Base-by-base conservation (phyloP, 2,888 invertebrate genomes). In the Volucella bombylans region DNA sequence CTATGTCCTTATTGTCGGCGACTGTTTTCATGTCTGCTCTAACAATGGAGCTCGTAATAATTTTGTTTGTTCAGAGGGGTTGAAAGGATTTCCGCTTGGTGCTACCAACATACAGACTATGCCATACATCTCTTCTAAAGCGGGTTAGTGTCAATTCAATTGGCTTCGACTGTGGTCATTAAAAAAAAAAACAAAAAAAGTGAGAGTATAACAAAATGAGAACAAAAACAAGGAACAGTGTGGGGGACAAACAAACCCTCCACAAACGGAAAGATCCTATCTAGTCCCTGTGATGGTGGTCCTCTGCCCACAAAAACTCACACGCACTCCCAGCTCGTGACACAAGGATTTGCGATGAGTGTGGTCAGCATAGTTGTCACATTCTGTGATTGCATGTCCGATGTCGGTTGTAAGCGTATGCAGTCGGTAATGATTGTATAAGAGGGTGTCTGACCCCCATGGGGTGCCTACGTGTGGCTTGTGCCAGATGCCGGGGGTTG, bases 81-180 rank as follows among this genome's bases (percentile, higher is more conserved):
- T 18, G 69, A 31, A 71, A 69, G 69, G 65, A 79, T 54, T 45
- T 61, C 79, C 69, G 49, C 47, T 43, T 78, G 4, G 41, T 72
- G 52, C 43, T 49, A 50, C 74, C 55, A 69, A 62, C 80, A 67
- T 69, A 74, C 55, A 31, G 6, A 6, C 31, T 31, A 31, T 31
- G 6, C 31, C 31, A 31, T 31, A 6, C 2, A 64, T 65, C 64
- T 45, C 74, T 47, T 64, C 15, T 18, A 64, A 64, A 71, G 59
- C 43, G 55, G 71, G 71, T 72, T 81, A 81, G 85, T 81, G 76
- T 85, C 85, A 81, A 80, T 85, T 85, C 85, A 68, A 85, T 85
- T 85, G 80, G 85, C 71, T 81, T 77, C 72, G 78, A 79, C 73
- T 69, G 68, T 61, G 72, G 76, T 62, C 71, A 52, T 72, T 67